A percentile compares a stretch with the other conserved stretches of the same genome.
Conservation (phyloP, 2,113 vertebrate genomes). For the Erinaceus europaeus region DNA sequence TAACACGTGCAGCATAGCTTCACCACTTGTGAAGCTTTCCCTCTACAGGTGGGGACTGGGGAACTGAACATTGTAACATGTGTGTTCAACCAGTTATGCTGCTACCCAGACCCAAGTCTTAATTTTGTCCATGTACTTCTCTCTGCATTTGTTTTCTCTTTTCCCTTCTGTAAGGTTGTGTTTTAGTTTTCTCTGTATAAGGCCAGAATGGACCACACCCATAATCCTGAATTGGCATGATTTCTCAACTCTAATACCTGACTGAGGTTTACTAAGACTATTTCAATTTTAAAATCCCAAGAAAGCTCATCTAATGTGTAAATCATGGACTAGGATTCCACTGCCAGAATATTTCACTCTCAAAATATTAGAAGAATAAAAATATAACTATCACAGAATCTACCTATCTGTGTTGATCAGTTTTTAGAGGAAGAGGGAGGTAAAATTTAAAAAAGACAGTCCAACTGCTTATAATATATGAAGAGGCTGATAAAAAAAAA, state of each 20-base stretch:
- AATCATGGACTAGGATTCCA: not conserved
- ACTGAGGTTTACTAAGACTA: not conserved
- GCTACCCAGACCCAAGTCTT: no score
- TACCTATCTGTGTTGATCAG: not conserved
- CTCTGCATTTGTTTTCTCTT: not conserved
- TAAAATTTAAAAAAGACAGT: not conserved
- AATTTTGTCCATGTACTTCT: not conserved
- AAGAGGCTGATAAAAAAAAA: not conserved
- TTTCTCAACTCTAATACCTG: not conserved
- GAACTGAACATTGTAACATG: no score
- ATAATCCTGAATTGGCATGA: not conserved
- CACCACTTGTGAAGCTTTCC: no score
- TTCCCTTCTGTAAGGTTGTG: not conserved
- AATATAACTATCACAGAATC: not conserved
- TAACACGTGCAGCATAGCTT: no score
- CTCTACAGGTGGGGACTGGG: no score
- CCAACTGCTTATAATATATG: not conserved
- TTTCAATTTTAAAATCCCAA: not conserved
- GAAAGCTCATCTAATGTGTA: not conserved
- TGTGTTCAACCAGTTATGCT: no score
- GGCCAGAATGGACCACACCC: not conserved
- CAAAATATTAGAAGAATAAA: slow-evolving; percentile 5
- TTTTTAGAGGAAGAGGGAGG: not conserved
- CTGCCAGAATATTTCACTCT: not conserved
- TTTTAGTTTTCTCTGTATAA: not conserved